These are phyloP conservation scores for Musca vetustissima DNA, from an alignment of 1,140 invertebrate genomes.

Conservation along the genomic window DNA sequence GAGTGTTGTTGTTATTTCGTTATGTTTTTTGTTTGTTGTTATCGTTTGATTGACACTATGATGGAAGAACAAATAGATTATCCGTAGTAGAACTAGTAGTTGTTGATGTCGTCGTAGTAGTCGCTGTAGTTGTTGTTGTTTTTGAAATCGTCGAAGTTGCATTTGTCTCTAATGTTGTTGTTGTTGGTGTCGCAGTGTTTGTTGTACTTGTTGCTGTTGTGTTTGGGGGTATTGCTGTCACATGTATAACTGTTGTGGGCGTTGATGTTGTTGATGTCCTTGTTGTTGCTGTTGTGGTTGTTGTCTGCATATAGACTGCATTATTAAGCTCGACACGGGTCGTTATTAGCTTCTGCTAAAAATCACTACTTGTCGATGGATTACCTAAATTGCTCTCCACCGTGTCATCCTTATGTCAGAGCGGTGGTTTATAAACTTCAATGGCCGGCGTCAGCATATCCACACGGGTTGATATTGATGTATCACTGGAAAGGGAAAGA, in stretches of 20 bases:
- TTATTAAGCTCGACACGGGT: conserved; percentile 23
- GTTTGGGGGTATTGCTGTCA: not conserved
- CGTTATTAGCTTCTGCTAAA: conserved; percentile 51
- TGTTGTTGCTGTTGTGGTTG: not conserved
- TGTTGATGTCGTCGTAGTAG: conserved; percentile 19
- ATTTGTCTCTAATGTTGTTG: not conserved
- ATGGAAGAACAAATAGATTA: conserved; percentile 57
- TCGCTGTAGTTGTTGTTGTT: not conserved
- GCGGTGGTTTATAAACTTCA: conserved; percentile 63
- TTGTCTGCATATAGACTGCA: not conserved
- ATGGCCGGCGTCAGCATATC: conserved; percentile 63
- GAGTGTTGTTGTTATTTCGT: conserved; percentile 30
- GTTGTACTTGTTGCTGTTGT: not conserved
- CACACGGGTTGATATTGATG: conserved; percentile 65
- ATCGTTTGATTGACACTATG: conserved; percentile 53
- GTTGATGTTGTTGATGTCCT: not conserved
- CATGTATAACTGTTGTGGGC: too few relatives aligned
- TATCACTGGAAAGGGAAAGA: conserved; percentile 59
- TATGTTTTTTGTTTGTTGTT: conserved; percentile 26
- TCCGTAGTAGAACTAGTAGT: conserved; percentile 52
- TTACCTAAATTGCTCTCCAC: conserved; percentile 64
- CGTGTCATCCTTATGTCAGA: conserved; percentile 68
- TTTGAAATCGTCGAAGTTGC: not conserved
- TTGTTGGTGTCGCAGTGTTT: not conserved
- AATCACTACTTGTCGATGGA: conserved; percentile 56